Conservation (phyloP, 2,113 vertebrate species). For the Datnioides undecimradiatus region DNA sequence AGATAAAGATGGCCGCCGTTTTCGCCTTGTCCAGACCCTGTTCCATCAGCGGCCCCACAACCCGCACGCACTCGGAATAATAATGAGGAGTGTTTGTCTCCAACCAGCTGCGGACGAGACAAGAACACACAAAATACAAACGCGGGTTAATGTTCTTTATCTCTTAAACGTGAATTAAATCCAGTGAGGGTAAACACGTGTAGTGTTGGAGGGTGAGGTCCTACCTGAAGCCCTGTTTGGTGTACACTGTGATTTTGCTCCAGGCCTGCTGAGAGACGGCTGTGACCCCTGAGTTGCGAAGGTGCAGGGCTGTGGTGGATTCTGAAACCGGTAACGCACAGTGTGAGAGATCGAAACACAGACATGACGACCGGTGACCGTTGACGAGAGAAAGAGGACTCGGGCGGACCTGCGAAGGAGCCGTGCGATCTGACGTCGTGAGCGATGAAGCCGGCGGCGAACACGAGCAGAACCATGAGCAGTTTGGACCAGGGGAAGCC, state of each 20-base stretch:
- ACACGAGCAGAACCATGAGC: slow-evolving; percentile 86
- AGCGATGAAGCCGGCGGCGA: slow-evolving; percentile 83
- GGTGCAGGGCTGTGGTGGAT: slow-evolving; percentile 80
- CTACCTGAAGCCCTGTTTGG: slow-evolving; percentile 88
- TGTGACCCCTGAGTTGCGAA: slow-evolving; percentile 86
- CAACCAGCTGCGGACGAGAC: slow-evolving; percentile 86
- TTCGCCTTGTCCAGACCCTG: slow-evolving; percentile 76
- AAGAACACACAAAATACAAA: slow-evolving; percentile 3
- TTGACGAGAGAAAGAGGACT: background rate
- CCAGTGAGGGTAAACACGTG: background rate
- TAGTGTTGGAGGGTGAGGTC: slow-evolving; percentile 20
- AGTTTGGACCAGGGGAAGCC: slow-evolving; percentile 89
- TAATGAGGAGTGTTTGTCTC: slow-evolving; percentile 84
- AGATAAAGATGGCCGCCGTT: slow-evolving; percentile 61
- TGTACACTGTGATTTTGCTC: slow-evolving; percentile 83
- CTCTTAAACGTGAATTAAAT: background rate
- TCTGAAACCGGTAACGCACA: slow-evolving; percentile 43
- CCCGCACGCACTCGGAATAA: slow-evolving; percentile 77
- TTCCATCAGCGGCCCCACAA: slow-evolving; percentile 83
- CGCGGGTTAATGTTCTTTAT: background rate
- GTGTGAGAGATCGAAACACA: background rate
- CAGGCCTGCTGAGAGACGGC: slow-evolving; percentile 85
- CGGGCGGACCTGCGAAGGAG: slow-evolving; percentile 86
- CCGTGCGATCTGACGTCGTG: slow-evolving; percentile 88
- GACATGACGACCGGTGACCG: background rate